Conservation (phyloP, 2,113 vertebrate species). For the Todiramphus saurophagus region DNA sequence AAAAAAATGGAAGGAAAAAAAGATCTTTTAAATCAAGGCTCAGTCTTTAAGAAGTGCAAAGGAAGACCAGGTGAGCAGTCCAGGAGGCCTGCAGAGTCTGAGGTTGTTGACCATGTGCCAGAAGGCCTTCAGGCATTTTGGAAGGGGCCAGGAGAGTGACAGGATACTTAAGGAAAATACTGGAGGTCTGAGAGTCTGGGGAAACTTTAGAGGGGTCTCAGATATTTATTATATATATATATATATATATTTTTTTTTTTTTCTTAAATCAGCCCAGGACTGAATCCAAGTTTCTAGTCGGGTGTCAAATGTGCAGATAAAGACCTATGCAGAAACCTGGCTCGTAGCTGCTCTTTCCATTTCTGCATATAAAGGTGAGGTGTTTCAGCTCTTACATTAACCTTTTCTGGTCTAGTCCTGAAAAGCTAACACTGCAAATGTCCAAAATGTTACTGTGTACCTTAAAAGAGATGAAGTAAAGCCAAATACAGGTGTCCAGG, state of each 20-base stretch:
- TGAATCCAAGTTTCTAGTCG: neutral
- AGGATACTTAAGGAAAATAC: neutral
- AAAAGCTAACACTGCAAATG: neutral
- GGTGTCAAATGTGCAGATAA: neutral
- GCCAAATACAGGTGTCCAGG: neutral
- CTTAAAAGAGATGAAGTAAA: neutral
- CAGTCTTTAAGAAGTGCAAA: neutral
- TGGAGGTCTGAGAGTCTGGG: neutral
- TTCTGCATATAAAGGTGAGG: neutral
- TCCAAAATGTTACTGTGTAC: neutral
- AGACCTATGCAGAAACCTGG: neutral
- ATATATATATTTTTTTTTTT: too few relatives aligned
- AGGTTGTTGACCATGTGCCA: neutral
- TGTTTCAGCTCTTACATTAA: neutral
- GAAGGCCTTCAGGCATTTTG: neutral
- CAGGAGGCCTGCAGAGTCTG: neutral
- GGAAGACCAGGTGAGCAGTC: slow-evolving; percentile 9
- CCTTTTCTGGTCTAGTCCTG: neutral
- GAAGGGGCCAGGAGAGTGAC: neutral
- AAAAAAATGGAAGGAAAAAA: neutral
- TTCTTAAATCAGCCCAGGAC: neutral
- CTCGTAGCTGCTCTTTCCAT: neutral
- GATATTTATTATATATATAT: neutral
- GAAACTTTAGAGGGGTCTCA: neutral
- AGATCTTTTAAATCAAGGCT: neutral